Evolutionary conservation across 2,797 vertebrate genomes (phyloP), one percentile per base, ranked within the genome.

Genomic region (Pygocentrus nattereri): DNA sequence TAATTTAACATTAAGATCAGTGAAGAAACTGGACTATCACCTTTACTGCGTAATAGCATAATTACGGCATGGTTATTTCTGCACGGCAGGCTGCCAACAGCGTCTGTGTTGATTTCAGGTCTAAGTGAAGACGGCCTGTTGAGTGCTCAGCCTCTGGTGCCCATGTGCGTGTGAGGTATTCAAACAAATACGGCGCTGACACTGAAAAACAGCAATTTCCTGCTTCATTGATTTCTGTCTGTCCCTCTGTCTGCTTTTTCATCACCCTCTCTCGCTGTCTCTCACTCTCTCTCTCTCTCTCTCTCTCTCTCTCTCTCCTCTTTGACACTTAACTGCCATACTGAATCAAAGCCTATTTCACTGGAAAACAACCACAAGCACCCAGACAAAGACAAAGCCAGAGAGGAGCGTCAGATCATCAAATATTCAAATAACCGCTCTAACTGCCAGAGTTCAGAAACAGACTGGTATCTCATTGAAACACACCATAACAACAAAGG

Each of bases 201-300:
- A 79, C 38, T 56, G 71, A 74, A 81, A 87, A 84, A 82, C 83
- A 65, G 62, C 79, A 84, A 84, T 88, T 88, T 88, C 83, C 82
- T 85, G 81, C 85, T 84, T 83, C 81, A 86, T 85, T 82, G 70
- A 76, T 82, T 85, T 67, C 71, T n/a, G 64, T 74, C 75, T 56
- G 73, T 87, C 65, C 72, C 67, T 78, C 69, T 1, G 49, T 56
- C 72, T 71, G 27, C 74, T 58, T 38, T 64, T 72, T 78, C 54
- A 56, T 80, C 76, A 50, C 65, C 82, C 68, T 76, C 54, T 69
- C 50, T 3, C 74, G 38, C 27, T 7, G 23, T 38, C 69, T 30
- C 30, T 65, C 74, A 44, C 25, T 8, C n/a, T 50, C 62, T 44
- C 19, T 70, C n/a, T n/a, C n/a, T n/a, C n/a, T n/a, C n/a, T n/a